Percentiles rank a stretch among this genome's conserved stretches.
Conservation (phyloP, 2,888 invertebrate species). For the Nesidiocoris tenuis region DNA sequence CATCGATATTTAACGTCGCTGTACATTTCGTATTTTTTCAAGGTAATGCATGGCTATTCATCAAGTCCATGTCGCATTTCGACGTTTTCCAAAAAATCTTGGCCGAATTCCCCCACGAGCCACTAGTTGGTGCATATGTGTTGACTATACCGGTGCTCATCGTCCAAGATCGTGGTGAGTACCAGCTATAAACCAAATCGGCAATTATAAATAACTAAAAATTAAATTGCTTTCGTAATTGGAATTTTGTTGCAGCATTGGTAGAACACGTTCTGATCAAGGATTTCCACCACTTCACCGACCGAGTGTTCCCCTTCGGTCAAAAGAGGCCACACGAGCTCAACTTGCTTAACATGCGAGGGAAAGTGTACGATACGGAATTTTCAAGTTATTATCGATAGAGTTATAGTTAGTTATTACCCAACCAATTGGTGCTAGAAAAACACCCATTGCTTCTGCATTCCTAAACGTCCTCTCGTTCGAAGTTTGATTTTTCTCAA, state of each 20-base stretch:
- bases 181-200: neutral
- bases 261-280: constrained; percentile 24
- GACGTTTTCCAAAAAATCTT: neutral
- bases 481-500: too few relatives aligned
- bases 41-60: neutral
- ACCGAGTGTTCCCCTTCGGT: constrained; percentile 12
- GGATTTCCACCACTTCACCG: constrained; percentile 38
- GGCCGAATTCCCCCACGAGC: constrained; percentile 16
- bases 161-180: constrained; percentile 21
- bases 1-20: neutral
- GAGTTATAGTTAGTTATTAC: too few relatives aligned
- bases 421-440: too few relatives aligned
- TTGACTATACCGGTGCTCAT: constrained; percentile 5
- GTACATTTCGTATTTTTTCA: too few relatives aligned
- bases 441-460: too few relatives aligned
- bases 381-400: too few relatives aligned
- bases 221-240: too few relatives aligned
- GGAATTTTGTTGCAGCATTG: neutral
- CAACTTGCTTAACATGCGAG: constrained; percentile 21
- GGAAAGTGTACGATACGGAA: constrained; percentile 4
- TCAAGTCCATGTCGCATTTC: neutral
- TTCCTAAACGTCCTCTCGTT: too few relatives aligned
- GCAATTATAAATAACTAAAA: too few relatives aligned
- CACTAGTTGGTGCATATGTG: constrained; percentile 23
- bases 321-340: constrained; percentile 17